These are phyloP conservation scores for Malthinus flaveolus DNA, from an alignment of 2,888 invertebrate species.

Conservation along the genomic window DNA sequence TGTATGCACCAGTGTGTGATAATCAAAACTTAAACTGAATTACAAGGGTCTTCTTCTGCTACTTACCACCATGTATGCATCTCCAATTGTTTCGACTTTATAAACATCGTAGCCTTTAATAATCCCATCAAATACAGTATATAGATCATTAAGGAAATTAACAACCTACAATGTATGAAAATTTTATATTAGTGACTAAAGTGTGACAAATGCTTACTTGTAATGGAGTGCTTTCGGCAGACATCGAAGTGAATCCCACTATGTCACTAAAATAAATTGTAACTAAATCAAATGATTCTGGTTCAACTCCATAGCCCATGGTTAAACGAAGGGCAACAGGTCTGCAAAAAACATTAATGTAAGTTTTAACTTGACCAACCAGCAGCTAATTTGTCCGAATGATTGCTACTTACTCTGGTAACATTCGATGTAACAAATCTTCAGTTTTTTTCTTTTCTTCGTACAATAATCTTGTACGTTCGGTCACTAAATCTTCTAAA, in stretches of 20 bases:
- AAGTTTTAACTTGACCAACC: not conserved
- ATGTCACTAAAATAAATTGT: slow-evolving; percentile 98
- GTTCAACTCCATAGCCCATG: slow-evolving; percentile 86
- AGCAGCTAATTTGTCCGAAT: not conserved
- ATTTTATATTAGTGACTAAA: not conserved
- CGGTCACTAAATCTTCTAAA: slow-evolving; percentile 90
- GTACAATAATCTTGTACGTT: slow-evolving; percentile 84
- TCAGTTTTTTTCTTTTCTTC: slow-evolving; percentile 95
- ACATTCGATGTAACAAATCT: slow-evolving; percentile 90
- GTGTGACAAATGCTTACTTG: slow-evolving; percentile 59
- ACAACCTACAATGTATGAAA: slow-evolving; percentile 69
- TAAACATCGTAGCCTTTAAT: slow-evolving; percentile 97
- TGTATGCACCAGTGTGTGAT: no score
- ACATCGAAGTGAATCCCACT: slow-evolving; percentile 95
- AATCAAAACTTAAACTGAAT: no score
- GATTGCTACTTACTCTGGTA: slow-evolving; percentile 74
- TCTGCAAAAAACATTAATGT: slow-evolving; percentile 57
- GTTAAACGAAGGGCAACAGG: slow-evolving; percentile 88
- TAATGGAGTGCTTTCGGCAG: slow-evolving; percentile 90
- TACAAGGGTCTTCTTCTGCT: slow-evolving; percentile 40
- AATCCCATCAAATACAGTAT: slow-evolving; percentile 95
- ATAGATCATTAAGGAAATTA: slow-evolving; percentile 95
- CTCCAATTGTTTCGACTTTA: slow-evolving; percentile 95
- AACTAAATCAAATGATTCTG: slow-evolving; percentile 90
- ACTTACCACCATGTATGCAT: slow-evolving; percentile 76